Evolutionary conservation across 2,888 invertebrate genomes (phyloP).

Genomic region (Limenitis camilla): DNA sequence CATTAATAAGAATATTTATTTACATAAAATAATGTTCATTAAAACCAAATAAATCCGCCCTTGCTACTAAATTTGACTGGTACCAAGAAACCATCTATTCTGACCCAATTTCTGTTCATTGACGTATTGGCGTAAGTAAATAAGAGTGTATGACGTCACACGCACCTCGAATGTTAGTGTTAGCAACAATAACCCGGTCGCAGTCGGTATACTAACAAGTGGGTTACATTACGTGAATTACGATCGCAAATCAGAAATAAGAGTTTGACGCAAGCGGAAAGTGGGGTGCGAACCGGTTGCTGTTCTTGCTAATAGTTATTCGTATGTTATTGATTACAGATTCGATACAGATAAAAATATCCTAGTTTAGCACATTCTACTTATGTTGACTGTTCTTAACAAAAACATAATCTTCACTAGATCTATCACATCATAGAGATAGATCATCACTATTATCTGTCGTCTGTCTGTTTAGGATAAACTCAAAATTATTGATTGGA

Average conservation of each 20-base stretch:
- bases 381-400: background rate
- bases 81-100: too few relatives aligned
- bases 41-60: too few relatives aligned
- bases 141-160: conserved; percentile 7
- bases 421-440: too few relatives aligned
- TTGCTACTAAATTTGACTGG: too few relatives aligned
- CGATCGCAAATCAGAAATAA: conserved; percentile 22
- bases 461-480: too few relatives aligned
- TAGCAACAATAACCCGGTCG: conserved; percentile 17
- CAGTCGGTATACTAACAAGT: conserved; percentile 7
- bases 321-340: conserved; percentile 7
- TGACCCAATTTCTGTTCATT: too few relatives aligned
- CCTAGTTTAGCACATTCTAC: background rate
- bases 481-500: too few relatives aligned
- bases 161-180: background rate
- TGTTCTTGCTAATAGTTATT: conserved; percentile 9
- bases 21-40: too few relatives aligned
- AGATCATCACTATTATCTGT: too few relatives aligned
- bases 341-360: background rate
- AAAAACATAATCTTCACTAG: too few relatives aligned
- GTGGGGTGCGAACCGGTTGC: conserved; percentile 10
- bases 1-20: too few relatives aligned
- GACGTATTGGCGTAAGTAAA: background rate
- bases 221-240: conserved; percentile 20
- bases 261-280: conserved; percentile 22